These are phyloP conservation scores for Amphipoea oculea DNA, from an alignment of 2,888 invertebrate species.

Conservation along the genomic window DNA sequence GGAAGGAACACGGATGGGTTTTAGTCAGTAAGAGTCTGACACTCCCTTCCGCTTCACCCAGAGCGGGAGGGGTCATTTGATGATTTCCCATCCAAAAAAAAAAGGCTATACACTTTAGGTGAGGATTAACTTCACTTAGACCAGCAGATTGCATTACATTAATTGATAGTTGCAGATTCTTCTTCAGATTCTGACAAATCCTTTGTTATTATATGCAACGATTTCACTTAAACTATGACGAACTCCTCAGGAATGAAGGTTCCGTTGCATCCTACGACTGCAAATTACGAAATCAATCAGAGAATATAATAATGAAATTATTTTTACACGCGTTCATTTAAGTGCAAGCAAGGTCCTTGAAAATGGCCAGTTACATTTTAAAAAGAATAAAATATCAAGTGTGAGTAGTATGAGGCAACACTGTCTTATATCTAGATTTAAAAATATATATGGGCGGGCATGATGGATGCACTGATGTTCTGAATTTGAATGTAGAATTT, in stretches of 20 bases:
- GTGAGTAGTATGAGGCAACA: constrained; percentile 37
- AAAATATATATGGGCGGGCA: not conserved
- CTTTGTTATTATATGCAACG: not conserved
- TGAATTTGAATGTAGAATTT: constrained; percentile 52
- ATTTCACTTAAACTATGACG: constrained; percentile 23
- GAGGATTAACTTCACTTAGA: too few species aligned
- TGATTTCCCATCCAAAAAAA: too few species aligned
- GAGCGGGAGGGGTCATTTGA: too few species aligned
- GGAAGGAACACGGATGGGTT: too few species aligned
- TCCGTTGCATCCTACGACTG: not conserved
- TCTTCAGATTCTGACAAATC: not conserved
- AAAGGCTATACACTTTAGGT: too few species aligned
- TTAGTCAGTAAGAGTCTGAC: too few species aligned
- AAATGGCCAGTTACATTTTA: constrained; percentile 50
- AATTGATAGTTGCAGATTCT: not conserved
- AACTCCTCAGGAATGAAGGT: constrained; percentile 22
- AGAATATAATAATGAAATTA: constrained; percentile 10
- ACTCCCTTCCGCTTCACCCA: too few species aligned
- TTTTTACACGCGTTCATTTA: constrained; percentile 14
- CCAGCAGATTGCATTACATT: not conserved
- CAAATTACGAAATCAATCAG: constrained; percentile 36
- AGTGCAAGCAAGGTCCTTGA: constrained; percentile 46
- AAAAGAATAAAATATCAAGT: constrained; percentile 38
- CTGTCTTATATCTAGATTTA: constrained; percentile 2
- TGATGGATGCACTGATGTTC: constrained; percentile 44